A percentile compares a stretch with the other conserved stretches of the same genome.
Evolutionary conservation across 2,797 vertebrate species (phyloP).

Genomic region (Falco berigora): DNA sequence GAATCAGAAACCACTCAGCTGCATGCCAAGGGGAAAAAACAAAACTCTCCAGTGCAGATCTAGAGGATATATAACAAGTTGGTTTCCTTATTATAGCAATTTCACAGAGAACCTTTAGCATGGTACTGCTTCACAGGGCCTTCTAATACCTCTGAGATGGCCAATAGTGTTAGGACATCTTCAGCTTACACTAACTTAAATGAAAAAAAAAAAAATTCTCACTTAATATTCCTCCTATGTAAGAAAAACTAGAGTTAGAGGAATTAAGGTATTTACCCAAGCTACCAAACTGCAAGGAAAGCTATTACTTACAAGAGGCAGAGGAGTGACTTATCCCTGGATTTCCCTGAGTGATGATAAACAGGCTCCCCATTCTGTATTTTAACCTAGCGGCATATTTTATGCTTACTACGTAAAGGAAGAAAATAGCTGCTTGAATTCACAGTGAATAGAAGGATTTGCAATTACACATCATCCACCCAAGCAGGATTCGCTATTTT

Average conservation of each 20-base stretch:
- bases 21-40: background rate
- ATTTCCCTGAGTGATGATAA: background rate
- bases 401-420: background rate
- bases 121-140: fast-evolving
- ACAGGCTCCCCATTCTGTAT: background rate
- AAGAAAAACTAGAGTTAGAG: background rate
- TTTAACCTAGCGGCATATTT: background rate
- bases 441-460: background rate
- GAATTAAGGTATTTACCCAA: background rate
- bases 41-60: background rate
- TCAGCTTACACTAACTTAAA: background rate
- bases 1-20: background rate
- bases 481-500: background rate
- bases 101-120: background rate
- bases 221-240: background rate
- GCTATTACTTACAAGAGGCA: background rate
- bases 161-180: background rate
- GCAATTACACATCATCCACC: background rate
- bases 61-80: background rate
- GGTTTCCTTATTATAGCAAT: background rate
- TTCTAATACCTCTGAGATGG: background rate
- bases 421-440: background rate
- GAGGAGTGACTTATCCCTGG: background rate
- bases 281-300: background rate
- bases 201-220: background rate